Evolutionary conservation across 2,888 invertebrate species (phyloP).

Genomic region (Thelaira solivaga): DNA sequence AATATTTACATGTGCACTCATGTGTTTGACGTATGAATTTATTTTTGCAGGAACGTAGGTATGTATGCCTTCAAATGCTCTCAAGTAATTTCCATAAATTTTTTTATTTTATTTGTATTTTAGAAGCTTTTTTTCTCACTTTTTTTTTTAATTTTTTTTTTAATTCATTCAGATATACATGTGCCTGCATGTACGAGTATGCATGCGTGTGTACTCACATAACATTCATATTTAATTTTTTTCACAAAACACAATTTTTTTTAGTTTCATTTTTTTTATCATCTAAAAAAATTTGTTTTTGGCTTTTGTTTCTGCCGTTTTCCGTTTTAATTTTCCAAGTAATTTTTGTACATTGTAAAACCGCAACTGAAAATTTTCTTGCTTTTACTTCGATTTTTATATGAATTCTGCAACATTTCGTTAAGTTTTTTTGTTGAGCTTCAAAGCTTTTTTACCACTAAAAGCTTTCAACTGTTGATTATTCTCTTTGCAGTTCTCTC

Average conservation of each 20-base stretch:
- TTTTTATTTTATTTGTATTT: not conserved
- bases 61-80: not conserved
- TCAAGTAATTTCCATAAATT: not conserved
- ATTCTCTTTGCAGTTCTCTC: slow-evolving; percentile 1
- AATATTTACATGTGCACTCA: not conserved
- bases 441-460: slow-evolving; percentile 34
- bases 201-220: not conserved
- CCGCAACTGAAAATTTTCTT: slow-evolving; percentile 54
- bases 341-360: slow-evolving; percentile 25
- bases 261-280: not conserved
- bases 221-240: too few species aligned
- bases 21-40: not conserved
- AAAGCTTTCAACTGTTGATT: slow-evolving; percentile 33
- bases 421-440: slow-evolving; percentile 30
- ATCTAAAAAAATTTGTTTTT: not conserved
- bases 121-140: not conserved
- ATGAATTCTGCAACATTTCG: slow-evolving; percentile 40
- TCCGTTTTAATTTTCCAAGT: slow-evolving; percentile 13
- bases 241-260: not conserved
- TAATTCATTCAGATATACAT: not conserved
- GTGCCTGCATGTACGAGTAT: not conserved
- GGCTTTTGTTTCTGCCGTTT: not conserved
- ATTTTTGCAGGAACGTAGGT: too few species aligned
- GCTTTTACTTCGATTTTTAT: slow-evolving; percentile 32
- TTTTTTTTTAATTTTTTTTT: not conserved